phyloP scores from a whole-genome alignment of 2,888 invertebrate species.

The Ophion costatus region DNA sequence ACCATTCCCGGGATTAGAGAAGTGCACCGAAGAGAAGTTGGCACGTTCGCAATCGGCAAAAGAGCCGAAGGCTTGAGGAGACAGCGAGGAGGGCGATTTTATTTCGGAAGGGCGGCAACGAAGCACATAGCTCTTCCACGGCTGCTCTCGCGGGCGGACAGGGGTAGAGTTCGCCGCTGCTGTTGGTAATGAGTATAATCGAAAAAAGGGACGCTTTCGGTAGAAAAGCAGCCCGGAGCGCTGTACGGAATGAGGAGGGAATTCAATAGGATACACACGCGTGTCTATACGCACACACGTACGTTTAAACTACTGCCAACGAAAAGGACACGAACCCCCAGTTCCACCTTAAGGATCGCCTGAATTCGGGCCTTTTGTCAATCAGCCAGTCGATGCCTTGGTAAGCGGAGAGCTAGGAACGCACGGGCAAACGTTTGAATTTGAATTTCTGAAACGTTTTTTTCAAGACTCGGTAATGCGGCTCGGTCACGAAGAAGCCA shows the following conservation, averaged over 20 bases:
- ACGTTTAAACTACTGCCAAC: background rate
- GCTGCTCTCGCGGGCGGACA: conserved; percentile 13
- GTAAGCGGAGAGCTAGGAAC: conserved; percentile 37
- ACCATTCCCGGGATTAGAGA: conserved; percentile 76
- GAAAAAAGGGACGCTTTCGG: conserved; percentile 75
- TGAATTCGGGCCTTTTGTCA: conserved; percentile 4
- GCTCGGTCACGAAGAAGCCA: conserved; percentile 82
- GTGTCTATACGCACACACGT: conserved; percentile 46
- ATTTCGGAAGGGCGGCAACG: conserved; percentile 43
- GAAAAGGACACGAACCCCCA: conserved; percentile 6
- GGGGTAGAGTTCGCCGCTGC: conserved; percentile 47
- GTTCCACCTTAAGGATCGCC: background rate
- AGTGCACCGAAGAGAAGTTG: conserved; percentile 57
- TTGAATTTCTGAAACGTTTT: conserved; percentile 78
- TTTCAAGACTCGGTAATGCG: conserved; percentile 75
- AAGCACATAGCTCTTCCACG: conserved; percentile 51
- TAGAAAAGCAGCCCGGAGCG: conserved; percentile 80
- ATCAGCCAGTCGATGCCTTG: background rate
- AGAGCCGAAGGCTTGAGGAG: conserved; percentile 37
- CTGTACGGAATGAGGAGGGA: conserved; percentile 29
- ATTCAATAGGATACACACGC: conserved; percentile 23
- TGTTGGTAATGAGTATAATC: conserved; percentile 81
- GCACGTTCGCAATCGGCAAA: conserved; percentile 64
- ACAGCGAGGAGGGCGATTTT: conserved; percentile 31
- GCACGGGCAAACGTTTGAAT: conserved; percentile 78